A percentile compares a stretch with the other conserved stretches of the same genome.
phyloP scores from a whole-genome alignment of 2,888 invertebrate species.

The Margaritifera margaritifera region DNA sequence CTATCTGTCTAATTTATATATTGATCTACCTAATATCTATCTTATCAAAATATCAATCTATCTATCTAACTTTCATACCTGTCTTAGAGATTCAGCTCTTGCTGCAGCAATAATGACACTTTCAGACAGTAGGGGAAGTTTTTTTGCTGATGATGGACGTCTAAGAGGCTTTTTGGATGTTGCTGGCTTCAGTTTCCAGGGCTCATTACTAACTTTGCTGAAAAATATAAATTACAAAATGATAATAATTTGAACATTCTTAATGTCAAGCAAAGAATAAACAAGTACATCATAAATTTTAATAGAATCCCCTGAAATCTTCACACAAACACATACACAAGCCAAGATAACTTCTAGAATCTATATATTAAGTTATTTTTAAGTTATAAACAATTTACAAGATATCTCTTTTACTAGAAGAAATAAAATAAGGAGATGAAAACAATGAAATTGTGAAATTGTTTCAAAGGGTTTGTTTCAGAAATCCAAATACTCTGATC shows the following conservation, averaged over 20 bases:
- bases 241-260: not conserved
- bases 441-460: no score
- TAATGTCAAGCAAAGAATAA: not conserved
- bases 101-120: slow-evolving; percentile 54
- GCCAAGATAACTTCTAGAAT: no score
- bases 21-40: no score
- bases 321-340: not conserved
- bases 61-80: slow-evolving; percentile 41
- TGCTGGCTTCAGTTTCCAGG: slow-evolving; percentile 58
- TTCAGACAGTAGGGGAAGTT: slow-evolving; percentile 54
- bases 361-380: no score
- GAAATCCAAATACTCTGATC: no score
- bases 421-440: no score
- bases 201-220: slow-evolving; percentile 66
- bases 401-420: no score
- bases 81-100: slow-evolving; percentile 54
- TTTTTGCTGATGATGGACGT: slow-evolving; percentile 65
- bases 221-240: slow-evolving; percentile 10
- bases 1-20: no score
- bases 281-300: not conserved
- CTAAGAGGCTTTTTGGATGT: slow-evolving; percentile 45
- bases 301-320: not conserved
- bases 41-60: not conserved
- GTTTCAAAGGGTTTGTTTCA: no score
- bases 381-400: no score